These are phyloP conservation scores for Characodon lateralis DNA, from an alignment of 2,797 vertebrate genomes.

Conservation along the genomic window DNA sequence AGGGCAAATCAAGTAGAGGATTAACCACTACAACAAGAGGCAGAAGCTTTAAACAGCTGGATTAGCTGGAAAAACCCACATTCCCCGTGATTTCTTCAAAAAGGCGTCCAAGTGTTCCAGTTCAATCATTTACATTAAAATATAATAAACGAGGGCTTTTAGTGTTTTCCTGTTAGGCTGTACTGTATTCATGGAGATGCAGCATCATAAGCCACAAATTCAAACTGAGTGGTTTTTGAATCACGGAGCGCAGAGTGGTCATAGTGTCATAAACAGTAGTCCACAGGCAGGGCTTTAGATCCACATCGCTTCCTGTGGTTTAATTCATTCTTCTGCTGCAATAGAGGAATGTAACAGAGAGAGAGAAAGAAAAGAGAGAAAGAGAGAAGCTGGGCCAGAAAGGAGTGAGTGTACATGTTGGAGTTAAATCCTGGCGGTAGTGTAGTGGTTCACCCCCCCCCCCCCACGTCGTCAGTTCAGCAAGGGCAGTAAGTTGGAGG, in stretches of 20 bases:
- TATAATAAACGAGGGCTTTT: slow-evolving; percentile 37
- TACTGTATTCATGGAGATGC: slow-evolving; percentile 10
- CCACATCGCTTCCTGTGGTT: slow-evolving; percentile 45
- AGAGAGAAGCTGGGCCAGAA: slow-evolving; percentile 35
- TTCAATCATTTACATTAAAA: slow-evolving; percentile 42
- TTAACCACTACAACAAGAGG: slow-evolving; percentile 56
- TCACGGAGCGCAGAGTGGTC: slow-evolving; percentile 55
- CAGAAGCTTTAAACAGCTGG: slow-evolving; percentile 48
- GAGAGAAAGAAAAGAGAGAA: slow-evolving; percentile 24
- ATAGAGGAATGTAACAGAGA: slow-evolving; percentile 68
- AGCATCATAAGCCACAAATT: slow-evolving; percentile 35
- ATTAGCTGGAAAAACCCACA: slow-evolving; percentile 10
- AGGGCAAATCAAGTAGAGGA: slow-evolving; percentile 56
- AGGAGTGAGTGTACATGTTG: slow-evolving; percentile 36
- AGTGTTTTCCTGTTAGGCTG: slow-evolving; percentile 33
- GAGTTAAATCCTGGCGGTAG: slow-evolving; percentile 57
- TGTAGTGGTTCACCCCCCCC: slow-evolving; percentile 59
- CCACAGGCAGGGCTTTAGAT: slow-evolving; percentile 58
- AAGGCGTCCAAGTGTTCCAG: slow-evolving; percentile 37
- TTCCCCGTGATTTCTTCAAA: slow-evolving; percentile 47
- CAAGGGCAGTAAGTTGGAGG: slow-evolving; percentile 82
- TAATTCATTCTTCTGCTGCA: slow-evolving; percentile 48
- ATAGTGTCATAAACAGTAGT: slow-evolving; percentile 51
- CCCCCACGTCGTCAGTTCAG: slow-evolving; percentile 68
- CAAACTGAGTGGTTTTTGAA: not conserved